Evolutionary conservation across 1,140 invertebrate genomes (phyloP).

Genomic region (Drosophila watanabei): DNA sequence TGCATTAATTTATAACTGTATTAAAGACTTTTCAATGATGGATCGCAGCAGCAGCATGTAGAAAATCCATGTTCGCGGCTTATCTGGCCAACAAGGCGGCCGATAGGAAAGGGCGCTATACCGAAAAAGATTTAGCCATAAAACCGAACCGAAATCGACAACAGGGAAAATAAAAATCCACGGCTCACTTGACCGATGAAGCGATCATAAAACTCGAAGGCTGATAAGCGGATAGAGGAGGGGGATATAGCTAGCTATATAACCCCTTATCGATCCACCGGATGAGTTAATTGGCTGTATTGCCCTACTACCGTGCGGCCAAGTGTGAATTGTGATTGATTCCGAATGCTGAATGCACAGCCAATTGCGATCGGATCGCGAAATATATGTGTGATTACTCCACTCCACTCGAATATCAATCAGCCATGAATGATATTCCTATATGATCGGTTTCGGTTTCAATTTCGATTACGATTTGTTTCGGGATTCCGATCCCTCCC

Average conservation of each 20-base stretch:
- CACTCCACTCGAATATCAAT: constrained; percentile 74
- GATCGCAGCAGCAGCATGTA: constrained; percentile 46
- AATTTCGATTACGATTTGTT: constrained; percentile 7
- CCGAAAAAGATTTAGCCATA: constrained; percentile 49
- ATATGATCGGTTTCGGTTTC: constrained; percentile 27
- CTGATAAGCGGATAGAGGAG: constrained; percentile 7
- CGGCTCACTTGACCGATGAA: constrained; percentile 26
- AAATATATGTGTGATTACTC: constrained; percentile 69
- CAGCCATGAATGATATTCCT: constrained; percentile 59
- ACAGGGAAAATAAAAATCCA: constrained; percentile 44
- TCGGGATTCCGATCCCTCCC: constrained; percentile 10
- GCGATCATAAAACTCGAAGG: constrained; percentile 37
- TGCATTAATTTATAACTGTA: constrained; percentile 72
- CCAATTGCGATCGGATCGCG: constrained; percentile 57
- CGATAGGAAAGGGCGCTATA: constrained; percentile 39
- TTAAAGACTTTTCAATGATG: constrained; percentile 70
- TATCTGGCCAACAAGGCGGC: constrained; percentile 27
- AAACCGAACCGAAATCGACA: constrained; percentile 16
- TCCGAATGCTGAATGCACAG: constrained; percentile 59
- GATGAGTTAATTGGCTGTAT: constrained; percentile 70
- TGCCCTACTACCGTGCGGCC: constrained; percentile 50
- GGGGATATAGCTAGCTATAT: neutral
- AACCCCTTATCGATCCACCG: constrained; percentile 41
- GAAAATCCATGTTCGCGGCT: constrained; percentile 37
- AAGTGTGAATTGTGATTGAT: constrained; percentile 76